A percentile compares a stretch with the other conserved stretches of the same genome.
Conservation (phyloP, 1,140 invertebrate species). For the Lasioglossum baleicum region DNA sequence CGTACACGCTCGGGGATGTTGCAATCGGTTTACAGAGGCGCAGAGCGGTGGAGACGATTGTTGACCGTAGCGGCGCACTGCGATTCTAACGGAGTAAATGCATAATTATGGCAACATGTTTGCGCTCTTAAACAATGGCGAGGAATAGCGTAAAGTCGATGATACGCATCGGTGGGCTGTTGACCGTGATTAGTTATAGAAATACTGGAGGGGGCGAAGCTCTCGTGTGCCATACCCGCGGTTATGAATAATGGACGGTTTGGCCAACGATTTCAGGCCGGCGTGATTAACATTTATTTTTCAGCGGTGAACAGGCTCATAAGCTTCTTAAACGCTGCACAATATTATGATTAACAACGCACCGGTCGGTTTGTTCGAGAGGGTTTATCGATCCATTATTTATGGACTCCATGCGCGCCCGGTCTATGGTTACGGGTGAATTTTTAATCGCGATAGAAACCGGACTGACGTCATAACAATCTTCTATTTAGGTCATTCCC, state of each 20-base stretch:
- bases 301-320: not conserved
- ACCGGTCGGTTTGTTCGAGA: no score
- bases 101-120: conserved; percentile 4
- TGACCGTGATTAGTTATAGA: not conserved
- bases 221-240: not conserved
- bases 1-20: not conserved
- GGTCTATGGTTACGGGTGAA: no score
- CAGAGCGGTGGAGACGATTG: not conserved
- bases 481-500: no score
- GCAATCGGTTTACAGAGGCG: not conserved
- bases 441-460: no score
- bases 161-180: not conserved
- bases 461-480: no score
- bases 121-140: conserved; percentile 4
- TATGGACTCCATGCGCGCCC: not conserved
- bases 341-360: not conserved
- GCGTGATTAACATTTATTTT: not conserved
- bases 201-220: not conserved
- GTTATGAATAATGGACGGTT: not conserved
- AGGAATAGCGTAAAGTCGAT: not conserved
- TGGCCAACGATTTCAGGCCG: not conserved
- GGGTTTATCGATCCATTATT: not conserved
- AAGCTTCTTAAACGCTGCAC: not conserved
- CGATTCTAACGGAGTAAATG: not conserved
- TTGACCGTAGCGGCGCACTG: not conserved